Base-by-base conservation (phyloP, 2,888 invertebrate genomes). In the Leptogaster cylindrica region DNA sequence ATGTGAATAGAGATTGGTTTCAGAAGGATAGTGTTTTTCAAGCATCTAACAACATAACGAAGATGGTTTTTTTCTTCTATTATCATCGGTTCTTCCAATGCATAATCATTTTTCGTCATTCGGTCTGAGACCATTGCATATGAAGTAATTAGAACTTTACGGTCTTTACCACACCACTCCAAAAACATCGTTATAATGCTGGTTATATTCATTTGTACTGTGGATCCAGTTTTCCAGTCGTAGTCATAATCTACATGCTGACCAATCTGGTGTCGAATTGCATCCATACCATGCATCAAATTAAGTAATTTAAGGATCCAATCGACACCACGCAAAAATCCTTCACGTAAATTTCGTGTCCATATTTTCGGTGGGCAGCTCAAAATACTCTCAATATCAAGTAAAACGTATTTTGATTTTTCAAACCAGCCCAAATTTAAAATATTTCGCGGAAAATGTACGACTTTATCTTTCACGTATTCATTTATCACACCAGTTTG, bases 201-300 rank as follows among this genome's bases (percentile, higher is more conserved):
- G 10, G 95, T 92, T 39, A 98, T 80, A 80, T 95, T 95, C 63
- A 97, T 90, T 83, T 98, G 97, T 51, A 99, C 84, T 78, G 97
- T 97, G 82, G 99, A 99, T 1, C 96, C 98, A 0, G 95, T 93
- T 82, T 99, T 99, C 99, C 99, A 99, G 78, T 99, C 99, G 0
- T 96, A 95, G 80, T 99, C 99, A 82, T 94, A 98, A 77, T 98
- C 97, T 89, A 98, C 93, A 78, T 99, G 99, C 75, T 97, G 95
- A 0, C 94, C 95, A 0, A 93, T 90, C 85, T 95, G 90, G 2
- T 92, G 77, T 0, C 87, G 82, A 0, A 90, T 89, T 1, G 89
- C 86, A 75, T 92, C 91, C 91, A 91, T 90, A 55, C 90, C 94
- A 85, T 97, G 97, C 94, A 98, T 96, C 82, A 91, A 91, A 67